Evolutionary conservation across 1,140 invertebrate genomes (phyloP), one percentile per base, ranked within the genome.

Genomic region (Proctacanthus coquilletti): DNA sequence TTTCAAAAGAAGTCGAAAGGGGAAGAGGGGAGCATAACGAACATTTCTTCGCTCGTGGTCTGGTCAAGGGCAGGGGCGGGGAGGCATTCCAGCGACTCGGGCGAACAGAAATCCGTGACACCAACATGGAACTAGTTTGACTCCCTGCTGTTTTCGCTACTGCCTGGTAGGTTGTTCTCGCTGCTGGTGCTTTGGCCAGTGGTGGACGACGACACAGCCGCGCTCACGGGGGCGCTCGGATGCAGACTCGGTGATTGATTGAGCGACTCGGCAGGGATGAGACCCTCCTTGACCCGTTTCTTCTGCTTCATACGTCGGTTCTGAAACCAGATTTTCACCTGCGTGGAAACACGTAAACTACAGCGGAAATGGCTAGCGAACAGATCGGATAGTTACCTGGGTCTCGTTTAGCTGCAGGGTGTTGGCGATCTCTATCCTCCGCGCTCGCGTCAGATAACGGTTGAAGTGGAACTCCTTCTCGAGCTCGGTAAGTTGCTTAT

Each of bases 391-490:
- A 40, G 67, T 62, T 41, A 71, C 67, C 66, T 95, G 89, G 0
- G 94, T 97, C 59, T 99, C 95, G 61, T 98, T 98, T 4, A 99
- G 74, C 54, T 93, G 85, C 13, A 99, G 65, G 2, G 88, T 80
- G 1, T 88, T 85, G 0, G 95, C 95, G 45, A 99, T 98, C 64
- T 99, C 95, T 49, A 98, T 96, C 45, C 95, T 71, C 46, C 94
- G 66, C 5, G 91, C 93, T 44, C 95, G 68, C 3, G 93, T 98
- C 49, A 98, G 72, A 69, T 98, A 98, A 66, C 96, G 96, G 67
- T 97, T 97, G 64, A 95, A 98, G 64, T 98, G 93, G 63, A 98
- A 98, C 64, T 99, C 94, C 60, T 98, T 98, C 60, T 98, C 94
- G 45, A 98, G 69, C 64, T 98, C 95, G 1, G 93, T 98, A 34